Base-by-base conservation (phyloP, 2,797 vertebrate species). In the Leuciscus waleckii region DNA sequence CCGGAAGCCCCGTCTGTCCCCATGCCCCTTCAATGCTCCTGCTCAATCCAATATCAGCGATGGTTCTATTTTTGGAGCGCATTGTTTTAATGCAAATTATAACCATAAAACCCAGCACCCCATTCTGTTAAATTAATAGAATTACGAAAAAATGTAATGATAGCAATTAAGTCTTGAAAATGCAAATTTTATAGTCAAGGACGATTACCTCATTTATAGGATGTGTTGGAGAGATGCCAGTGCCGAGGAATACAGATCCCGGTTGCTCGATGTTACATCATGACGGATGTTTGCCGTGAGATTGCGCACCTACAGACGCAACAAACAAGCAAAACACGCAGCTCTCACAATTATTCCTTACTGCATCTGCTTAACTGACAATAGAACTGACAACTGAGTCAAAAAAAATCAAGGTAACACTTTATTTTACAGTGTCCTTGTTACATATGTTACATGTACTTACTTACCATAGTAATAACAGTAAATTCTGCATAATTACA, bases 111-210 rank as follows among this genome's bases (percentile, higher is more conserved):
- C 96, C 96, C 97, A 97, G 97, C 95, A 96, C 96, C 97, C 96
- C 96, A 97, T 99, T 98, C 97, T 97, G 97, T 98, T 99, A 99
- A 99, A 99, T 99, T 99, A 99, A 99, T 99, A 99, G 98, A 98
- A 99, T 99, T 99, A 98, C 96, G 96, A 94, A 97, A 98, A 99
- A 98, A 99, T 98, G 96, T 99, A 99, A 99, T 99, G 98, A 99
- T 98, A 96, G 97, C 98, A 99, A 99, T 99, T 99, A 99, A 99
- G 97, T 98, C 97, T 98, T 98, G 97, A 99, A 99, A 98, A 99
- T 99, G 98, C 98, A 96, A 99, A 99, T 99, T 98, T 99, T 99
- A 99, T 99, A 99, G 98, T 99, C 98, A 99, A 99, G 98, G 98
- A 98, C 98, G 97, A 99, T 99, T 99, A 99, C 97, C 97, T 99